A percentile compares a stretch with the other conserved stretches of the same genome.
Conservation (phyloP, 1,140 invertebrate genomes). For the Cydia strobilella region DNA sequence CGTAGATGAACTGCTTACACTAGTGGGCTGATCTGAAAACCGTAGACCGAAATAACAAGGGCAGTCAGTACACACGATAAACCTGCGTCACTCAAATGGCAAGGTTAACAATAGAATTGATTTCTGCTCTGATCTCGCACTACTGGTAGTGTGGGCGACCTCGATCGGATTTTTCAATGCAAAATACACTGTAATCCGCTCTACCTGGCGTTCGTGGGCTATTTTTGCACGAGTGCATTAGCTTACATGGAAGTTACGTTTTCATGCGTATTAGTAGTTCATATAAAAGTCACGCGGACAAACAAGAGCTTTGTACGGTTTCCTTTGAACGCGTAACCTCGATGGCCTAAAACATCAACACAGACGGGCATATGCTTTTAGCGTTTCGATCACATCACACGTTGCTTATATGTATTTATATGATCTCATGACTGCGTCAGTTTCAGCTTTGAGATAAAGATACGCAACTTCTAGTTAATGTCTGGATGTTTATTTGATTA, state of each 20-base stretch:
- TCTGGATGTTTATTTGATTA: not conserved
- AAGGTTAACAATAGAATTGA: slow-evolving; percentile 30
- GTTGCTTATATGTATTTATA: not conserved
- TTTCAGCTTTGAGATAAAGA: not conserved
- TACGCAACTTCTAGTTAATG: not conserved
- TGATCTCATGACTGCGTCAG: slow-evolving; percentile 9
- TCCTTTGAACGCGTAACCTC: not conserved
- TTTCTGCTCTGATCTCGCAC: slow-evolving; percentile 23
- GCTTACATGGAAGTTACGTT: not conserved
- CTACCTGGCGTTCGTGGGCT: not conserved
- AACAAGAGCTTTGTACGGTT: not conserved
- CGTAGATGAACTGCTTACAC: not conserved
- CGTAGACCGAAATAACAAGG: slow-evolving; percentile 17
- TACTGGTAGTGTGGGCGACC: slow-evolving; percentile 18
- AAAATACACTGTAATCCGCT: not conserved
- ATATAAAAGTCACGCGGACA: not conserved
- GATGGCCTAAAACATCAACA: not conserved
- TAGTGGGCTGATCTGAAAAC: slow-evolving; percentile 15
- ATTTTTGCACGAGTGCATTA: not conserved
- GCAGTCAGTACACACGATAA: slow-evolving; percentile 9
- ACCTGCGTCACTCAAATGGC: slow-evolving; percentile 23
- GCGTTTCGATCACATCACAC: not conserved
- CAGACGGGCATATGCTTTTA: slow-evolving; percentile 1
- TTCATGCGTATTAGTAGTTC: not conserved
- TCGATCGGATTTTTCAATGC: slow-evolving; percentile 31